Percentiles rank a stretch among this genome's conserved stretches.
Evolutionary conservation across 2,113 vertebrate species (phyloP).

Genomic region (Octodon degus): DNA sequence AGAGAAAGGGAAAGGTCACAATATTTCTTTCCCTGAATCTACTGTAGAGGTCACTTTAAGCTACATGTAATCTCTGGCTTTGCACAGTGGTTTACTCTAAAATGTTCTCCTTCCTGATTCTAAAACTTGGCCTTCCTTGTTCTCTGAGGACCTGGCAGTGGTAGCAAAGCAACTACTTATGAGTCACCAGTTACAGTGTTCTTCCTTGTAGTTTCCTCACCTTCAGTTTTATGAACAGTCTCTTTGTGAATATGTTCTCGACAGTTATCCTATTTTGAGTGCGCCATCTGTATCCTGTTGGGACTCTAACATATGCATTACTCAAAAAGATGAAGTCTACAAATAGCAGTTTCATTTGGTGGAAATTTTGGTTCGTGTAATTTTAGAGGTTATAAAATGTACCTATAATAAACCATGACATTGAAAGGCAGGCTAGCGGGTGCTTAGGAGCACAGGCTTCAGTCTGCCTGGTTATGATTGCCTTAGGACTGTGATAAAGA

Average conservation of each 20-base stretch:
- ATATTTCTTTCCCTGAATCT: background rate
- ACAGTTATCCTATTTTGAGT: conserved; percentile 26
- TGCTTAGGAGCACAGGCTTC: background rate
- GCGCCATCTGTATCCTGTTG: conserved; percentile 1
- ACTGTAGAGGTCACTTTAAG: background rate
- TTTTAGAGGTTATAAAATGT: conserved; percentile 22
- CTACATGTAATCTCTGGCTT: background rate
- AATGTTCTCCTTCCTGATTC: background rate
- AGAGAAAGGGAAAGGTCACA: background rate
- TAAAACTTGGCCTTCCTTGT: background rate
- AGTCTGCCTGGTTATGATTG: background rate
- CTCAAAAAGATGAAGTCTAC: conserved; percentile 16
- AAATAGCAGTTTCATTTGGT: conserved; percentile 20
- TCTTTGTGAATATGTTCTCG: background rate
- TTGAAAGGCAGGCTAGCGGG: background rate
- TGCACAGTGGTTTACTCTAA: background rate
- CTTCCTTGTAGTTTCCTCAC: background rate
- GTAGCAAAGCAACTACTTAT: background rate
- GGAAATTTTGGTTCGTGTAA: background rate
- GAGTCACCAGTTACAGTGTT: background rate
- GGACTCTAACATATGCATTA: background rate
- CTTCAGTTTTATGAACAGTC: background rate
- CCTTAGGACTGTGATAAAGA: background rate
- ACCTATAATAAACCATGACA: background rate
- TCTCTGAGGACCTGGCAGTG: background rate